Evolutionary conservation across 2,888 invertebrate species (phyloP), one percentile per base, ranked within the genome.

Genomic region (Timema cristinae): DNA sequence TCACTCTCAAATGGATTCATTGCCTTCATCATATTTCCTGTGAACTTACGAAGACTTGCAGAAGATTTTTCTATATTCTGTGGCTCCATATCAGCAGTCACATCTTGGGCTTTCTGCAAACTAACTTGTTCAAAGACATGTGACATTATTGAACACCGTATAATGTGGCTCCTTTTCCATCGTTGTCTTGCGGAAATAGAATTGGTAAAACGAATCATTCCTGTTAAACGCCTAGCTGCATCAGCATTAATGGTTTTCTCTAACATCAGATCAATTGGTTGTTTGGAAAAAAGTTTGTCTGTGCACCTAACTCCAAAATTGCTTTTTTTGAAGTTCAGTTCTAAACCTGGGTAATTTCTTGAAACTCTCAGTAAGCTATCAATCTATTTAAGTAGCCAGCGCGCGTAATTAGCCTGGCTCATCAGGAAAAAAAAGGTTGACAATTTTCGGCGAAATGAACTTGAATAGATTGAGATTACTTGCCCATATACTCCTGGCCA

Each of bases 171-270:
- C 13, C 70, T 47, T 8, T 75, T 72, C 77, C 77, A 78, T 69
- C 78, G 75, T 73, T 78, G 77, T 74, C 79, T 69, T 47, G 78
- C 77, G n/a, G 76, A 75, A n/a, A 79, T 77, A 0, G 79, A 78
- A 75, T 78, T 78, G 1, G 78, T 78, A 13, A 76, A 72, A 67
- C 76, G 68, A 9, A 63, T 73, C 9, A 79, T 70, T 70, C 79
- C 80, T 59, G 78, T 78, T 5, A 79, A 71, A 69, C 72, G 75
- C 51, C 73, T 75, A 9, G 75, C 79, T 70, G 79, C 79, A 73
- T 81, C 79, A 66, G 77, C 78, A 72, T 80, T 81, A 6, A 80
- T 78, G 0, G 80, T 80, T 74, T 80, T 79, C 71, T 80, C 80
- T 9, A 80, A 70, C 16, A 77, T 76, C 7, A 80, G 71, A 73